Evolutionary conservation across 2,888 invertebrate species (phyloP), one percentile per base, ranked within the genome.

Genomic region (Ephialtes manifestator): DNA sequence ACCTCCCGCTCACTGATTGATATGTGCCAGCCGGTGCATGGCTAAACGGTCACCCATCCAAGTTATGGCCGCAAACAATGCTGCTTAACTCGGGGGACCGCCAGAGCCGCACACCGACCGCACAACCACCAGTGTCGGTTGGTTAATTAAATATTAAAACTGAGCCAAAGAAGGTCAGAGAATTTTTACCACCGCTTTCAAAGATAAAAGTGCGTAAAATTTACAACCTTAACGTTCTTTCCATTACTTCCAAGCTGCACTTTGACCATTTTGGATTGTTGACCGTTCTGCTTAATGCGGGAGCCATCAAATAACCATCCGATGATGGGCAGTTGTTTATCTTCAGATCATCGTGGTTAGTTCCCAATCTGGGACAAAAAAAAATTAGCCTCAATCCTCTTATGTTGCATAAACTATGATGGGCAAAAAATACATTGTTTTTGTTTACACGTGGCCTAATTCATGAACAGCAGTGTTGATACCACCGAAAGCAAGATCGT

Each of bases 221-320:
- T 55, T 55, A 0, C 11, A 20, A 60, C 60, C 60, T 60, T 5
- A 60, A 60, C 15, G 15, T 2, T 4, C 4, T 31, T 15, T 15
- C 31, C 1, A 60, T 11, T 60, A 1, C 31, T 2, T 15, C n/a
- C 60, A 31, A n/a, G 15, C 60, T 60, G 60, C 60, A 60, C 7
- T 60, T 60, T 31, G 60, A 60, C 28, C 28, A 60, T 60, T 5
- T 28, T 31, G 7, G 15, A 60, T 60, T 60, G 60, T 60, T 60
- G 15, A 15, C 5, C n/a, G 60, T 60, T 31, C n/a, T 0, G 15
- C 60, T 28, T 15, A n/a, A 0, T 4, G 5, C 5, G 10, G 60
- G 28, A 31, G 28, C 5, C 60, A 60, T 60, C 13, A 60, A 1
- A 31, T 28, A 60, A 60, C 60, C 60, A 31, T 60, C 60, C 15